A percentile compares a stretch with the other conserved stretches of the same genome.
These are phyloP conservation scores for Aphaenogaster floridana DNA, from an alignment of 1,140 invertebrate species.

Conservation along the genomic window DNA sequence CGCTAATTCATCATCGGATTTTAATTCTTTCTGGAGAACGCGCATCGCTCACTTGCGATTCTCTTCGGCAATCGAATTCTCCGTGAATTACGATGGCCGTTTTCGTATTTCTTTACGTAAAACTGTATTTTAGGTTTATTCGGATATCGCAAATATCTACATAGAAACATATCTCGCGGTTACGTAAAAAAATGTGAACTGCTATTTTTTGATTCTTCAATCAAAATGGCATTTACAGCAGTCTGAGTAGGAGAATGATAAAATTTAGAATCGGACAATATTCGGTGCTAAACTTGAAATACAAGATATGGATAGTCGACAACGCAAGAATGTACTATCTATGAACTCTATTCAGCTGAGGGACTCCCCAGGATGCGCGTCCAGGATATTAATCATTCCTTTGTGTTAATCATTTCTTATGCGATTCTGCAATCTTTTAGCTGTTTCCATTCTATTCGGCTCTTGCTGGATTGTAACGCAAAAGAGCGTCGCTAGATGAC, in stretches of 20 bases:
- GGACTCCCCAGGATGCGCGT: neutral
- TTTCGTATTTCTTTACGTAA: neutral
- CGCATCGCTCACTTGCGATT: neutral
- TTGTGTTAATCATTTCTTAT: neutral
- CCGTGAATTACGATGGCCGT: neutral
- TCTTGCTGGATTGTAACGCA: neutral
- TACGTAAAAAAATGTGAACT: neutral
- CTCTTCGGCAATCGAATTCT: slow-evolving; percentile 28
- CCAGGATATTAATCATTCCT: slow-evolving; percentile 1
- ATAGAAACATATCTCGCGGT: neutral
- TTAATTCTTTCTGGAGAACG: slow-evolving; percentile 2
- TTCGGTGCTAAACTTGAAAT: neutral
- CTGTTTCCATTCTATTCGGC: neutral
- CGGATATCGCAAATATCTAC: neutral
- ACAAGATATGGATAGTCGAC: neutral
- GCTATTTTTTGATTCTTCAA: neutral
- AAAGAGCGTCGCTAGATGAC: neutral
- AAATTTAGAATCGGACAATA: neutral
- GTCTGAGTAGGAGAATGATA: neutral
- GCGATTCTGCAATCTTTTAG: neutral
- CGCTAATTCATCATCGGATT: neutral
- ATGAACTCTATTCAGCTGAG: neutral
- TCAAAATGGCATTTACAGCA: neutral
- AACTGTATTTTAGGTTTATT: neutral
- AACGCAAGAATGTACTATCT: neutral